These are phyloP conservation scores for Periophthalmodon schlosseri DNA, from an alignment of 2,113 vertebrate species.

Conservation along the genomic window DNA sequence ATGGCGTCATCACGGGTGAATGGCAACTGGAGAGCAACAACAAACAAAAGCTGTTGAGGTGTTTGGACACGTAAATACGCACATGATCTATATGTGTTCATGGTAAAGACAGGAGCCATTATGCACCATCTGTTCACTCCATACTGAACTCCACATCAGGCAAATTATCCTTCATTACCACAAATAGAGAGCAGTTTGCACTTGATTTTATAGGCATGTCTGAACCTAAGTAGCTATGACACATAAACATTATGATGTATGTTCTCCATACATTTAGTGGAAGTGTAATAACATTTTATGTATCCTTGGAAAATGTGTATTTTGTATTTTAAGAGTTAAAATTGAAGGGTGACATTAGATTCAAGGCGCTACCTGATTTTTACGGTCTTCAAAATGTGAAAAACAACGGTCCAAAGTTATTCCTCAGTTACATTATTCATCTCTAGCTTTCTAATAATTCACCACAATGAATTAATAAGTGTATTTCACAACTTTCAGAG, in stretches of 20 bases:
- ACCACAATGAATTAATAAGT: too few species aligned
- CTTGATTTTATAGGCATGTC: slow-evolving; percentile 1
- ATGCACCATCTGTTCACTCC: not conserved
- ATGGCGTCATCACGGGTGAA: slow-evolving; percentile 26
- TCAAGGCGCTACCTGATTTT: too few species aligned
- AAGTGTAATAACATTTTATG: slow-evolving; percentile 4
- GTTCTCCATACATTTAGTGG: not conserved
- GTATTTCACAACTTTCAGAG: too few species aligned
- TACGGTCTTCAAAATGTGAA: too few species aligned
- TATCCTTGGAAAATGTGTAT: slow-evolving; percentile 9
- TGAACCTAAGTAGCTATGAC: not conserved
- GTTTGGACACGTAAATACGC: slow-evolving; percentile 22
- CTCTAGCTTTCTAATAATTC: too few species aligned
- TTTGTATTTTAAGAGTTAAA: not conserved
- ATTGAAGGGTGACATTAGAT: not conserved
- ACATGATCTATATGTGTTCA: not conserved
- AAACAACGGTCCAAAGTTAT: too few species aligned
- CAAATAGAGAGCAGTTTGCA: not conserved
- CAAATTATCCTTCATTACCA: slow-evolving; percentile 1
- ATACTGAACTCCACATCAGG: not conserved
- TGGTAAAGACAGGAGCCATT: too few species aligned
- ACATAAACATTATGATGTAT: not conserved
- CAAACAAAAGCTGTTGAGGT: slow-evolving; percentile 42
- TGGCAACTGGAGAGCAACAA: slow-evolving; percentile 36
- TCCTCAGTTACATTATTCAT: too few species aligned